phyloP scores from a whole-genome alignment of 2,888 invertebrate genomes.

The Oxytorus armatus region DNA sequence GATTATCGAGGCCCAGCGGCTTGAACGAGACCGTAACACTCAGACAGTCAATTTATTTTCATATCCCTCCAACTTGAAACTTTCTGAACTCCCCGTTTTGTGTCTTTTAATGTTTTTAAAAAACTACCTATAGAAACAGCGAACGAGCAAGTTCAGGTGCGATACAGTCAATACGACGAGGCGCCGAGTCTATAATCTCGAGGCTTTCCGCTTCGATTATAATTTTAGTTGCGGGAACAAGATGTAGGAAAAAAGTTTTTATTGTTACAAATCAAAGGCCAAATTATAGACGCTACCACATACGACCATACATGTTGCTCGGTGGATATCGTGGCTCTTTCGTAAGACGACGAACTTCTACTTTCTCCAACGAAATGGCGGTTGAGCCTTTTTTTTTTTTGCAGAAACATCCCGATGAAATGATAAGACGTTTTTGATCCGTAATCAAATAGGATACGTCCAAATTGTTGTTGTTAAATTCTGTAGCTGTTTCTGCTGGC shows the following conservation, averaged over 20 bases:
- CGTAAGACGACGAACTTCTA: too few species aligned
- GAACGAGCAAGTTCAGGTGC: conserved; percentile 56
- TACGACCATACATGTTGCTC: too few species aligned
- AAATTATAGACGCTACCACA: too few species aligned
- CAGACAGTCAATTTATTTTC: conserved; percentile 38
- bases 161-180: not conserved
- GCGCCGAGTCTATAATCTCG: not conserved
- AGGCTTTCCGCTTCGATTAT: too few species aligned
- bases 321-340: too few species aligned
- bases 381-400: not conserved
- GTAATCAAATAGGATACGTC: too few species aligned
- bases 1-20: conserved; percentile 25
- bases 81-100: not conserved
- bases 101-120: conserved; percentile 8
- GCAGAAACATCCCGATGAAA: not conserved
- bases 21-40: conserved; percentile 12
- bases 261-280: too few species aligned
- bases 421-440: too few species aligned
- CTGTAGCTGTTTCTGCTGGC: conserved; percentile 13
- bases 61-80: conserved; percentile 29
- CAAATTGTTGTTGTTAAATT: too few species aligned
- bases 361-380: too few species aligned
- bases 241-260: too few species aligned
- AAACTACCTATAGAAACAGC: conserved; percentile 19
- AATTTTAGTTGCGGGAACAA: too few species aligned